A percentile compares a stretch with the other conserved stretches of the same genome.
Conservation (phyloP, 2,888 invertebrate genomes). For the Heliconius ethilla region DNA sequence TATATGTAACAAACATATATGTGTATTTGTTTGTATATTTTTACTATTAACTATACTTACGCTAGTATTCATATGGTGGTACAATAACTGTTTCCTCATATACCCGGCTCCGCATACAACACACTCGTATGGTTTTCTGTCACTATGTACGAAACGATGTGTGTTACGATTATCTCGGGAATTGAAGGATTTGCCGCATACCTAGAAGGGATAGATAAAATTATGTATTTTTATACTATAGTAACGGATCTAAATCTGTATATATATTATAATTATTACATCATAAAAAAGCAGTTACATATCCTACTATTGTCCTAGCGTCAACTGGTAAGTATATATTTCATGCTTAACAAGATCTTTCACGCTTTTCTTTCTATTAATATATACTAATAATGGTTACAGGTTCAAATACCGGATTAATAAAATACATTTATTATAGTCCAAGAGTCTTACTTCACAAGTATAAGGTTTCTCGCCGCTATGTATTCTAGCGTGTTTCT, state of each 20-base stretch:
- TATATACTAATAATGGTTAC: background rate
- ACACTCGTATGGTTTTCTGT: constrained; percentile 93
- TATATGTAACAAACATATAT: too few relatives aligned
- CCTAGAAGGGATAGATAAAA: constrained; percentile 60
- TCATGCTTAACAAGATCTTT: background rate
- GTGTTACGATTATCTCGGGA: constrained; percentile 92
- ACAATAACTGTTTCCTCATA: constrained; percentile 90
- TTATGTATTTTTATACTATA: too few relatives aligned
- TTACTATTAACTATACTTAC: constrained; percentile 55
- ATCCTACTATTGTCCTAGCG: background rate
- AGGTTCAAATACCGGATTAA: background rate
- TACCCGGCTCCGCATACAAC: constrained; percentile 90
- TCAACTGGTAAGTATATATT: too few relatives aligned
- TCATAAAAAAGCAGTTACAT: background rate
- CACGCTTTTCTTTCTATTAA: background rate
- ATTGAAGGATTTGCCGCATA: constrained; percentile 92
- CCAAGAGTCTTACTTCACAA: constrained; percentile 83
- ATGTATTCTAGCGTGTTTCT: constrained; percentile 90
- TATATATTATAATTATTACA: too few relatives aligned
- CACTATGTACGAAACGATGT: constrained; percentile 91
- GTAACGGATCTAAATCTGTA: too few relatives aligned
- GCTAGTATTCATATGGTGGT: constrained; percentile 88
- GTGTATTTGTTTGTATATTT: too few relatives aligned
- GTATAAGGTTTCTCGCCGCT: constrained; percentile 88
- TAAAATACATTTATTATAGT: background rate